phyloP scores from a whole-genome alignment of 2,113 vertebrate species.

The Isichthys henryi region DNA sequence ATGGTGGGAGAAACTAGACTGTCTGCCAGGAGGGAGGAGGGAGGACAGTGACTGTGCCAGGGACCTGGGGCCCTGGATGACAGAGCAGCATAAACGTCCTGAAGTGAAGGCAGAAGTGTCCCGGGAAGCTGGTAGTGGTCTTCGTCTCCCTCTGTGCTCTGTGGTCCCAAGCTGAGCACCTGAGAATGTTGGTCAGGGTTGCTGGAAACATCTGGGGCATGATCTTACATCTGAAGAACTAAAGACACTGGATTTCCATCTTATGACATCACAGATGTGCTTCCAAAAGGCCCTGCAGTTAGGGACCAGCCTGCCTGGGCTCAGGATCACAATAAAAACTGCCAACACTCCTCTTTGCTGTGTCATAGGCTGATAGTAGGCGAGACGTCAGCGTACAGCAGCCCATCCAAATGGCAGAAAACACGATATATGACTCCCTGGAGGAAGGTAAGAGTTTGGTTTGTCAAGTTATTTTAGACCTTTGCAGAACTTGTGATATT shows the following conservation, averaged over 20 bases:
- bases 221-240: not conserved
- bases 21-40: not conserved
- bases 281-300: not conserved
- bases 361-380: constrained; percentile 36
- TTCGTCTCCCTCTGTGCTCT: not conserved
- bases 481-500: not conserved
- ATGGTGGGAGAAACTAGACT: not conserved
- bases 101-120: not conserved
- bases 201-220: not conserved
- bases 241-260: not conserved
- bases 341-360: not conserved
- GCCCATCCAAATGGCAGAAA: constrained; percentile 75
- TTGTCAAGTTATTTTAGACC: not conserved
- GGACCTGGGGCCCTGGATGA: not conserved
- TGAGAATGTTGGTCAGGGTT: not conserved
- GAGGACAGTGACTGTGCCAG: not conserved
- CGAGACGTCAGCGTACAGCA: constrained; percentile 5
- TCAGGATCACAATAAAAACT: not conserved
- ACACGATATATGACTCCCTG: constrained; percentile 76
- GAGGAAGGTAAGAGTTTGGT: constrained; percentile 62
- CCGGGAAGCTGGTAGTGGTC: not conserved
- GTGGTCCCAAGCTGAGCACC: not conserved
- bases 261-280: not conserved
- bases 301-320: not conserved
- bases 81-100: not conserved